Percentiles rank a stretch among this genome's conserved stretches.
Evolutionary conservation across 2,113 vertebrate species (phyloP).

Genomic region (Campylomormyrus numenius): DNA sequence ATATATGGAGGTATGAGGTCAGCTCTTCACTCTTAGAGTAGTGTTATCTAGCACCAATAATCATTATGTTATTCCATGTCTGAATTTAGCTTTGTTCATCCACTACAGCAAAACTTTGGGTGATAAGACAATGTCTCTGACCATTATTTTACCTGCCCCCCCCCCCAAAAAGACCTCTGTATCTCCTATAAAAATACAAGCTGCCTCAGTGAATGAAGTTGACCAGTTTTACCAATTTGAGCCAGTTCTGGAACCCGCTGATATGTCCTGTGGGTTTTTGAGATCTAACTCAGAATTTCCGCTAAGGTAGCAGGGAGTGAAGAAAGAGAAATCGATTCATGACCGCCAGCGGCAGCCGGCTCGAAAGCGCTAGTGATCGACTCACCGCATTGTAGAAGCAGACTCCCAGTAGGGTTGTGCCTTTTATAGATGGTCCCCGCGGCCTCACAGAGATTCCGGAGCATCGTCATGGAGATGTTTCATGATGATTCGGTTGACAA

Average conservation of each 20-base stretch:
- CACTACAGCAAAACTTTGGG: background rate
- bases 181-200: background rate
- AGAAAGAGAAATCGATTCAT: background rate
- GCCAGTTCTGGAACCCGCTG: background rate
- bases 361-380: background rate
- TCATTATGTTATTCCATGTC: background rate
- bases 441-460: background rate
- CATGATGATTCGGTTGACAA: background rate
- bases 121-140: background rate
- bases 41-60: background rate
- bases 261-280: background rate
- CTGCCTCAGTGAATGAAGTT: background rate
- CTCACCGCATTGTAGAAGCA: background rate
- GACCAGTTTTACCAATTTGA: background rate
- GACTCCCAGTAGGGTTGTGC: background rate
- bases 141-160: background rate
- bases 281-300: background rate
- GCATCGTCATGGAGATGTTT: slow-evolving; percentile 20
- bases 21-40: background rate
- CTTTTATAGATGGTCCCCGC: background rate
- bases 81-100: background rate
- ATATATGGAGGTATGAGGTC: background rate
- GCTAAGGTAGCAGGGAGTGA: background rate
- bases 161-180: background rate
- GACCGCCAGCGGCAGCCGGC: background rate